A percentile compares a stretch with the other conserved stretches of the same genome.
Evolutionary conservation across 1,140 invertebrate genomes (phyloP).

Genomic region (Solenopsis fugax): DNA sequence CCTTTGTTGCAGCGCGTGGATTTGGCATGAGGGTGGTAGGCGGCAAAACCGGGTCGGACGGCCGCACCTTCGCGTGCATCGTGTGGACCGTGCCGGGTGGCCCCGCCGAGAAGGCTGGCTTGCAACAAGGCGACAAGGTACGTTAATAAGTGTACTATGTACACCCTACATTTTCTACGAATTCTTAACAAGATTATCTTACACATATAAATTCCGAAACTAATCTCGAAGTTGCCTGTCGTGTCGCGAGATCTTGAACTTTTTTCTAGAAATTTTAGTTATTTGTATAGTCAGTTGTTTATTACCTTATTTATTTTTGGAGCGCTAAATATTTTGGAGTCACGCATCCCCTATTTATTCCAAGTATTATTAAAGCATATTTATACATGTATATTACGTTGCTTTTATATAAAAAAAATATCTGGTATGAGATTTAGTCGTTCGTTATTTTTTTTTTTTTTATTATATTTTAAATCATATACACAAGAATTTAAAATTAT

Average conservation of each 20-base stretch:
- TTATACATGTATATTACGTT: not conserved
- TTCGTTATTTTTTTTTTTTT: no score
- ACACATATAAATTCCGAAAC: not conserved
- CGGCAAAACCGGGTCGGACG: slow-evolving; percentile 94
- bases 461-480: no score
- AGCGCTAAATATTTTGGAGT: not conserved
- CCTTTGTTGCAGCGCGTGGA: slow-evolving; percentile 90
- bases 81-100: slow-evolving; percentile 96
- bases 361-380: not conserved
- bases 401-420: not conserved
- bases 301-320: not conserved
- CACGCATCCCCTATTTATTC: not conserved
- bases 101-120: slow-evolving; percentile 94
- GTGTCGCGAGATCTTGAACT: not conserved
- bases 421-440: not conserved
- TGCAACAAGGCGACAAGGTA: slow-evolving; percentile 95
- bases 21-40: slow-evolving; percentile 97
- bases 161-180: not conserved
- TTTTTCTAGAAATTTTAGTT: not conserved
- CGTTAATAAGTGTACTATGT: slow-evolving; percentile 10
- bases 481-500: not conserved
- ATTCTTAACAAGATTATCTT: not conserved
- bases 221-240: not conserved
- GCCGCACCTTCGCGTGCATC: slow-evolving; percentile 95
- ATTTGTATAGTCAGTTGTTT: not conserved